Evolutionary conservation across 2,888 invertebrate genomes (phyloP).

Genomic region (Autographa pulchrina): DNA sequence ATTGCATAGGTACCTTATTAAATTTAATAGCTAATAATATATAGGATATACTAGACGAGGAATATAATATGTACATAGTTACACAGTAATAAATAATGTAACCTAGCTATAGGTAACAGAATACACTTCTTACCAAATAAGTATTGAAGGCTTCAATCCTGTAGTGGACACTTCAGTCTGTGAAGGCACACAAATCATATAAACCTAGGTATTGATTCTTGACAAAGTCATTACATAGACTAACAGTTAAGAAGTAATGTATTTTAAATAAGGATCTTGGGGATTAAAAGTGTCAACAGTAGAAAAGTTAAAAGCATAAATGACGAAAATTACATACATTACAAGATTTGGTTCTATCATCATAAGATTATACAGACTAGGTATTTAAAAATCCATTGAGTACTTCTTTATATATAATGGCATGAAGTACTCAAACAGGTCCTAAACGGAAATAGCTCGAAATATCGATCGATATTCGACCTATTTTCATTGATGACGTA

Average conservation of each 20-base stretch:
- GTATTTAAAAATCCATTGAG: too few relatives aligned
- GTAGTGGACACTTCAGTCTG: neutral
- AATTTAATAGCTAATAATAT: neutral
- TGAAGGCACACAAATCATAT: neutral
- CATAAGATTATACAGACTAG: too few relatives aligned
- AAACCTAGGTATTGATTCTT: neutral
- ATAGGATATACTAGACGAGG: neutral
- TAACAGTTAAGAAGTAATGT: too few relatives aligned
- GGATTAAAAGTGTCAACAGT: too few relatives aligned
- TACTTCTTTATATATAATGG: too few relatives aligned
- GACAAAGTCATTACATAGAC: too few relatives aligned
- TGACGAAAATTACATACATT: too few relatives aligned
- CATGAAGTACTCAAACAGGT: too few relatives aligned
- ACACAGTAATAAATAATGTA: neutral
- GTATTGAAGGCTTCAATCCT: neutral
- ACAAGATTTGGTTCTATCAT: too few relatives aligned
- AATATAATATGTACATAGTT: neutral
- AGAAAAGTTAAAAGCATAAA: too few relatives aligned
- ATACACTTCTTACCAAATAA: conserved; percentile 8
- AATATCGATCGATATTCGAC: neutral
- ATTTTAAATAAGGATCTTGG: too few relatives aligned
- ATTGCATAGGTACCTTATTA: neutral
- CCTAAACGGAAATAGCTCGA: too few relatives aligned
- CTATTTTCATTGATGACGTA: neutral
- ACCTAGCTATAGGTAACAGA: neutral